Percentiles rank a stretch among this genome's conserved stretches.
Conservation (phyloP, 35 echinoderm and acorn worm species). For the Hemicentrotus pulcherrimus region DNA sequence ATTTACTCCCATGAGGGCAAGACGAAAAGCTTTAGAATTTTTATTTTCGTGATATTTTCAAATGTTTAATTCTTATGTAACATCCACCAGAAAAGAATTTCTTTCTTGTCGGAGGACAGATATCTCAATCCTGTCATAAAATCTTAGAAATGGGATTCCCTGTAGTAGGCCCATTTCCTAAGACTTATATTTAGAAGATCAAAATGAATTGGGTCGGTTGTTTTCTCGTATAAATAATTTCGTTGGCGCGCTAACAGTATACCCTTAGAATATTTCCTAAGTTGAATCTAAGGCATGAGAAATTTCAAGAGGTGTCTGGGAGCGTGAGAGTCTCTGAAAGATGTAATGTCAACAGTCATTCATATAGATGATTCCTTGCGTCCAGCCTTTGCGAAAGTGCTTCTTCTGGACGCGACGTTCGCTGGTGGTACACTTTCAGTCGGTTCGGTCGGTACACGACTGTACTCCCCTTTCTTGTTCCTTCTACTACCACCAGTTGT, state of each 20-base stretch:
- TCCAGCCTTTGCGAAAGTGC: not conserved
- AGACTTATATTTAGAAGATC: too few species aligned
- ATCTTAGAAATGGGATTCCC: too few species aligned
- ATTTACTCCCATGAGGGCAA: too few species aligned
- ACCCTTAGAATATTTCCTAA: not conserved
- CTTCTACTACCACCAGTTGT: not conserved
- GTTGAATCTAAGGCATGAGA: not conserved
- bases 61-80: too few species aligned
- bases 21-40: too few species aligned
- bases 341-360: not conserved
- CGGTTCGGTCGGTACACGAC: not conserved
- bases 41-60: too few species aligned
- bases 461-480: constrained; percentile 11
- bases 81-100: not conserved
- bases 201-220: too few species aligned
- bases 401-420: not conserved
- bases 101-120: not conserved
- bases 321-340: not conserved
- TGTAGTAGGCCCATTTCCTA: too few species aligned
- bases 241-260: not conserved
- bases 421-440: not conserved
- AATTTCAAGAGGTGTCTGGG: not conserved
- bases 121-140: not conserved
- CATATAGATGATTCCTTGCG: constrained; percentile 29
- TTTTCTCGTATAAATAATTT: not conserved